Percentiles rank a stretch among this genome's conserved stretches.
Conservation (phyloP, 2,113 vertebrate genomes). For the Perognathus longimembris region DNA sequence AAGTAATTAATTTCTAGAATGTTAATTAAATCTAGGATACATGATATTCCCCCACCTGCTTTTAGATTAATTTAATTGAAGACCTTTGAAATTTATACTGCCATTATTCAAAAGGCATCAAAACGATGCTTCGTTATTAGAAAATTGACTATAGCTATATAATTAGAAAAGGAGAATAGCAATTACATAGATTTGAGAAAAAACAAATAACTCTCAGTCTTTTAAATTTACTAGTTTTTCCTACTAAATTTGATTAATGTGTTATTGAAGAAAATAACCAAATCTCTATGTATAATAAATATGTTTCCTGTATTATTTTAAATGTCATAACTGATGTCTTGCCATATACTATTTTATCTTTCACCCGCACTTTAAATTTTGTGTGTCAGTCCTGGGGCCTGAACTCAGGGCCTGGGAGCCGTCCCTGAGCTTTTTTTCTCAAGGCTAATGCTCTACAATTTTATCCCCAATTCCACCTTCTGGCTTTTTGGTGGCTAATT, state of each 20-base stretch:
- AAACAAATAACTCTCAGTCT: slow-evolving; percentile 44
- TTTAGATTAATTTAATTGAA: slow-evolving; percentile 60
- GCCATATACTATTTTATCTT: no score
- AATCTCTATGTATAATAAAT: no score
- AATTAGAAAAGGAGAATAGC: slow-evolving; percentile 57
- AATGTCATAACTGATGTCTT: no score
- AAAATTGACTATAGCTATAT: slow-evolving; percentile 4
- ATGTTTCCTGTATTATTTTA: no score
- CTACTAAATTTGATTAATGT: slow-evolving; percentile 26
- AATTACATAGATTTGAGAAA: slow-evolving; percentile 41
- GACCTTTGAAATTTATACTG: slow-evolving; percentile 55
- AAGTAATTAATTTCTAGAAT: slow-evolving; percentile 65
- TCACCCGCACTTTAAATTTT: no score
- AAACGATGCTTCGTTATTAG: slow-evolving; percentile 28
- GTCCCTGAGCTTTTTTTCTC: no score
- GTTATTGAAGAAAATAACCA: slow-evolving; percentile 24
- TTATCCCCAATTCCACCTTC: no score
- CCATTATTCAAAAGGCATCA: slow-evolving; percentile 53
- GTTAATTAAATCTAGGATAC: slow-evolving; percentile 74
- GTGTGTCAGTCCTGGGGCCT: no score
- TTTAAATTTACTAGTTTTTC: slow-evolving; percentile 33
- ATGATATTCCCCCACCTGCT: slow-evolving; percentile 5
- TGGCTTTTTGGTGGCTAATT: no score
- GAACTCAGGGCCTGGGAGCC: no score
- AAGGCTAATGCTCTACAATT: no score